phyloP scores from a whole-genome alignment of 2,888 invertebrate genomes.

The Lordiphosa andalusiaca region DNA sequence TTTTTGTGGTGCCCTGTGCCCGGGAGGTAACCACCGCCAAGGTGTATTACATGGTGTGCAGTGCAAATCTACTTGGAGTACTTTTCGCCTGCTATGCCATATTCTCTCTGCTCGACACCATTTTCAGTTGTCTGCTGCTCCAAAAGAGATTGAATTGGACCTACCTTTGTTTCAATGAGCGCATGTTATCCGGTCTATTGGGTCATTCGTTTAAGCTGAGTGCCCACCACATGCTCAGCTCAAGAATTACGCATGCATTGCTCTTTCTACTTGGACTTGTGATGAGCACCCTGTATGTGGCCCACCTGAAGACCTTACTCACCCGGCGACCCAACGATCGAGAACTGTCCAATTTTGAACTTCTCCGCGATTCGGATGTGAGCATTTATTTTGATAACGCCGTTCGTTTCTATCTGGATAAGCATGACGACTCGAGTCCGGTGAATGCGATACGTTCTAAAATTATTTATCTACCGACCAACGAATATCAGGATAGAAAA shows the following conservation, averaged over 20 bases:
- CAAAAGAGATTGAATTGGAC: conserved; percentile 32
- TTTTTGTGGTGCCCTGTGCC: conserved; percentile 52
- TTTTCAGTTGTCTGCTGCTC: conserved; percentile 30
- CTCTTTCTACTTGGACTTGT: conserved; percentile 48
- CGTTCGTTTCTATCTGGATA: conserved; percentile 38
- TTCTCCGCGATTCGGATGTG: conserved; percentile 28
- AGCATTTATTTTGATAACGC: conserved; percentile 36
- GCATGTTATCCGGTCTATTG: conserved; percentile 50
- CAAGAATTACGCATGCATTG: conserved; percentile 38
- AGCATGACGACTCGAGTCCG: background rate
- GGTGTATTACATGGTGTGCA: conserved; percentile 31
- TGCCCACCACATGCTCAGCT: conserved; percentile 29
- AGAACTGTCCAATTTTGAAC: conserved; percentile 30
- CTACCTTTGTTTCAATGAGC: conserved; percentile 45
- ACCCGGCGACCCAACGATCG: conserved; percentile 48
- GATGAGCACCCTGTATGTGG: conserved; percentile 44
- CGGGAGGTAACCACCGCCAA: conserved; percentile 45
- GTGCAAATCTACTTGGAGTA: conserved; percentile 19
- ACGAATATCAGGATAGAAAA: background rate
- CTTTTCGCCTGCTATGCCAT: conserved; percentile 36
- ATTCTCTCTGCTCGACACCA: conserved; percentile 41
- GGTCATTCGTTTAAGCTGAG: conserved; percentile 44
- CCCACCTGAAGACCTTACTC: conserved; percentile 51
- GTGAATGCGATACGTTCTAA: conserved; percentile 9
- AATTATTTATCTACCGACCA: conserved; percentile 25